phyloP scores from a whole-genome alignment of 2,113 vertebrate genomes.

The Myrmophylax atrothorax region DNA sequence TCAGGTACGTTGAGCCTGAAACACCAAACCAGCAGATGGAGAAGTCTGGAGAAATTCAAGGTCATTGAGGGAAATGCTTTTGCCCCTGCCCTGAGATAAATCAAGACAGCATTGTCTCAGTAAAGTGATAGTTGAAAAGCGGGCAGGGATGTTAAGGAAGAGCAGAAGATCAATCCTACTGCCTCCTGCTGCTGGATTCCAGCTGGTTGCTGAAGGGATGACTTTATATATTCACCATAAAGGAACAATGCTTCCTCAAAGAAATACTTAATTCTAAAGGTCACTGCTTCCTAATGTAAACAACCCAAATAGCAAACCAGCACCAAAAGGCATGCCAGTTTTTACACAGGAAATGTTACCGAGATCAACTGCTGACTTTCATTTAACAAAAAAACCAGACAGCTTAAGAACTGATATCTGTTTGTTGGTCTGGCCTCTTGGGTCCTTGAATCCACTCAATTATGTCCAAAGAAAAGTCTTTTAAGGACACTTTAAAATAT shows the following conservation, averaged over 20 bases:
- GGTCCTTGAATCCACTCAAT: background rate
- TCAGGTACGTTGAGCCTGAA: background rate
- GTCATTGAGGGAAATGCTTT: background rate
- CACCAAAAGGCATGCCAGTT: background rate
- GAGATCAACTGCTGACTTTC: background rate
- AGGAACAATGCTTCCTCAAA: constrained; percentile 19
- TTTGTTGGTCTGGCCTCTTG: constrained; percentile 14
- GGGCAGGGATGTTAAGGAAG: background rate
- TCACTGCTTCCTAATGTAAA: constrained; percentile 26
- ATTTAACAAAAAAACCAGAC: background rate
- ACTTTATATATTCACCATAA: background rate
- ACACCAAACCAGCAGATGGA: background rate
- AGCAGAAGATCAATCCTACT: constrained; percentile 9
- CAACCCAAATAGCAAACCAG: background rate
- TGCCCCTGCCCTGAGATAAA: background rate
- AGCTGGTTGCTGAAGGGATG: background rate
- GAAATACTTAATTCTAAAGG: constrained; percentile 19
- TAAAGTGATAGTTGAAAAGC: background rate
- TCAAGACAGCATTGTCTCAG: background rate
- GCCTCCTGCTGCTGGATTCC: constrained; percentile 5
- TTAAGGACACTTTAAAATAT: constrained; percentile 41
- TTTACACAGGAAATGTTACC: background rate
- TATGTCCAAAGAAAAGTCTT: constrained; percentile 37
- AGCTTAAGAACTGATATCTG: background rate
- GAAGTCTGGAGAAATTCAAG: constrained; percentile 7